A percentile compares a stretch with the other conserved stretches of the same genome.
Conservation (phyloP, 2,113 vertebrate genomes). For the Odobenus rosmarus region DNA sequence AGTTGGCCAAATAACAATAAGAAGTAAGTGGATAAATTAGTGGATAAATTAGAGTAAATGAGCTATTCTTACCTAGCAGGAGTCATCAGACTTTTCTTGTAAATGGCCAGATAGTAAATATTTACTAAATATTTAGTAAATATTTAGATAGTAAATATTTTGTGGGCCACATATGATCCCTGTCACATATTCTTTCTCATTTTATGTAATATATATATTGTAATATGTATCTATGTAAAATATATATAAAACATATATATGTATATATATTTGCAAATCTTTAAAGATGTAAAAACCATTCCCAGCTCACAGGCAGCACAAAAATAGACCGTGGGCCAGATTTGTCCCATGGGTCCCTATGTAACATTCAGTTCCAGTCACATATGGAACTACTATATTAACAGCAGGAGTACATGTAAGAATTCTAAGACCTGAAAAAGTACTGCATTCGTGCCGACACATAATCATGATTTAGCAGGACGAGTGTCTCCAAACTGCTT, state of each 20-base stretch:
- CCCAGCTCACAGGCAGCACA: not conserved
- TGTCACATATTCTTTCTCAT: not conserved
- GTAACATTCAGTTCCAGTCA: not conserved
- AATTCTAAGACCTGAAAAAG: not conserved
- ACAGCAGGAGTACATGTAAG: not conserved
- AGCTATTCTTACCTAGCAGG: not conserved
- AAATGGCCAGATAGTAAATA: not conserved
- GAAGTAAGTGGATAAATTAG: not conserved
- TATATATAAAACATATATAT: too few relatives aligned
- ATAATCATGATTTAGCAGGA: not conserved
- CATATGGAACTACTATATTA: not conserved
- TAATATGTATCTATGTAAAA: not conserved
- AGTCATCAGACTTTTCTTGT: not conserved
- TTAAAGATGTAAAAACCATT: not conserved
- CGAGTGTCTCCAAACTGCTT: not conserved
- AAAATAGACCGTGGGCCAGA: not conserved
- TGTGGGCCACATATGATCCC: not conserved
- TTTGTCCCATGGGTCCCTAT: not conserved
- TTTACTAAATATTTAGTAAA: conserved; percentile 3
- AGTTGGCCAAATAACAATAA: not conserved
- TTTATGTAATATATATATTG: not conserved
- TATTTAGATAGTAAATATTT: not conserved
- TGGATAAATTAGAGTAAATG: not conserved
- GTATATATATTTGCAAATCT: not conserved
- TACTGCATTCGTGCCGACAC: not conserved